phyloP scores from a whole-genome alignment of 2,797 vertebrate species.

The Coendou prehensilis region DNA sequence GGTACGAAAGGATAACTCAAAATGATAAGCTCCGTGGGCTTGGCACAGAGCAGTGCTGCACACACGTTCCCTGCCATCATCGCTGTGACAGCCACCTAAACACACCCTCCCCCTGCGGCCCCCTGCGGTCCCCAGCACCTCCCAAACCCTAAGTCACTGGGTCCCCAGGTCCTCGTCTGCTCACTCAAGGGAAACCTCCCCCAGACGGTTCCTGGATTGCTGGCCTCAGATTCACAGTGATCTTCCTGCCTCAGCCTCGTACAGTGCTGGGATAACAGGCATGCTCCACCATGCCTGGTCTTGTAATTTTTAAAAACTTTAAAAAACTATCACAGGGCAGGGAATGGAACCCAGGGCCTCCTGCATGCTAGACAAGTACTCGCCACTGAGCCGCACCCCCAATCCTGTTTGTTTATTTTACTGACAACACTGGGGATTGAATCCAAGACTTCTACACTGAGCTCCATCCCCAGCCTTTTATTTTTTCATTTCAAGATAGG shows the following conservation, averaged over 20 bases:
- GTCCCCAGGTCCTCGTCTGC: neutral
- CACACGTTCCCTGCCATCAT: rapidly evolving
- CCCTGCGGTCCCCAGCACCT: neutral
- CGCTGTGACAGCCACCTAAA: neutral
- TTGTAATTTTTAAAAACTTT: too few relatives aligned
- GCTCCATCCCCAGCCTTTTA: neutral
- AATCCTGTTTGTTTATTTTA: neutral
- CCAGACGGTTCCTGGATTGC: neutral
- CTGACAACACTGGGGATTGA: neutral
- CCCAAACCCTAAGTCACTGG: neutral
- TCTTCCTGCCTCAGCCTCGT: neutral
- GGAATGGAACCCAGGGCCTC: too few relatives aligned
- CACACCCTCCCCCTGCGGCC: too few relatives aligned
- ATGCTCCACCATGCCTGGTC: neutral
- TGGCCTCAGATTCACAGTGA: neutral
- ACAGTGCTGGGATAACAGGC: neutral
- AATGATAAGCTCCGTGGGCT: too few relatives aligned
- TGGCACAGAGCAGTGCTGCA: rapidly evolving
- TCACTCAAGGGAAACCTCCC: neutral
- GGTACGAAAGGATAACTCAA: neutral
- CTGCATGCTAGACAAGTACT: neutral
- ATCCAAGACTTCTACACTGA: neutral
- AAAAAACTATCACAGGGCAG: too few relatives aligned
- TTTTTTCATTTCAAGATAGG: neutral
- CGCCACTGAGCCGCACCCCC: too few relatives aligned